phyloP scores from a whole-genome alignment of 2,797 vertebrate species.

The Periophthalmus magnuspinnatus region DNA sequence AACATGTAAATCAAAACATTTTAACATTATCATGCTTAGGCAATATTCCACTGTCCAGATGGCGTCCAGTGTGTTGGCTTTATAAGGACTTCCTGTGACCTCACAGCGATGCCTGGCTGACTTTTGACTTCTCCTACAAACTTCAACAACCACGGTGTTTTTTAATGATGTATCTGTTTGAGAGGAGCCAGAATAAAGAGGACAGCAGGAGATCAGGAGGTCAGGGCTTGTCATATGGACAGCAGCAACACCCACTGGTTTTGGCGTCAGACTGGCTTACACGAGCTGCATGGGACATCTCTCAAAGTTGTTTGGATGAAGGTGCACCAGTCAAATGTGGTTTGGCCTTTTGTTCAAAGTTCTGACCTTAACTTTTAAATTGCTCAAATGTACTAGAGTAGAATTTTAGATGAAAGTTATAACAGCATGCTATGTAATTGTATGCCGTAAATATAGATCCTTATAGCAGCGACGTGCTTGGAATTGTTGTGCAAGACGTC shows the following conservation, averaged over 20 bases:
- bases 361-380: neutral
- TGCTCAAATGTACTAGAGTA: neutral
- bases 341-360: slow-evolving; percentile 1
- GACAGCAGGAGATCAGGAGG: slow-evolving; percentile 4
- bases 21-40: too few relatives aligned
- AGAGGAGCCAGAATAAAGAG: slow-evolving; percentile 17
- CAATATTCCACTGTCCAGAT: slow-evolving; percentile 13
- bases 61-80: slow-evolving; percentile 27
- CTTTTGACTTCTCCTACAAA: slow-evolving; percentile 29
- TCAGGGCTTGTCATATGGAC: slow-evolving; percentile 10
- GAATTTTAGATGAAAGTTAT: neutral
- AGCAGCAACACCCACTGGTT: neutral
- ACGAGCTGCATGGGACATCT: neutral
- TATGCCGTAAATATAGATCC: too few relatives aligned
- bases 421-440: too few relatives aligned
- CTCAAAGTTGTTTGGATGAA: slow-evolving; percentile 1
- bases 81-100: slow-evolving; percentile 20
- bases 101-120: slow-evolving; percentile 26
- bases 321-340: neutral
- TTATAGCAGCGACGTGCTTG: too few relatives aligned
- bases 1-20: too few relatives aligned
- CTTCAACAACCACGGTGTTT: slow-evolving; percentile 7
- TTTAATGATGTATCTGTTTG: slow-evolving; percentile 27
- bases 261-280: neutral
- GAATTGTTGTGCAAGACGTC: too few relatives aligned